Base-by-base conservation (phyloP, 2,113 vertebrate genomes). In the Podilymbus podiceps region DNA sequence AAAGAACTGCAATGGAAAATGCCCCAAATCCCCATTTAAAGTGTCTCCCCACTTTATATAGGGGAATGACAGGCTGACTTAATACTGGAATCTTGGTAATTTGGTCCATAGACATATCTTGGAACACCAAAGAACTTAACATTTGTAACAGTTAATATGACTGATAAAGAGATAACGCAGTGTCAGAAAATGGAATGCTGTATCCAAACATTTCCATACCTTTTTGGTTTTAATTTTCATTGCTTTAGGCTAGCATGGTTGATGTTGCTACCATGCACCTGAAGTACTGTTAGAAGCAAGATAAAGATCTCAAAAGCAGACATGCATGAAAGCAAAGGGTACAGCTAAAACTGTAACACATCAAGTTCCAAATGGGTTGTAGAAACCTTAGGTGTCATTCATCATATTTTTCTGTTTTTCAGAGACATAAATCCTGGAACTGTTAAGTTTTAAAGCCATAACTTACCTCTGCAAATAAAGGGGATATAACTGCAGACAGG, bases 401-500 rank as follows among this genome's bases (percentile, higher is more conserved):
- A 55, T 8, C 2, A 1, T 17, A 30, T 49, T 47, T 66, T 73
- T 56, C 49, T 22, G 0, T 15, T 69, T 60, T 91, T 80, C 38
- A 64, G 25, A 73, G 31, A 58, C 14, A 56, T 12, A 68, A 53
- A 90, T 47, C 19, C n/a, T 35, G 58, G 20, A 94, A 40, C 30
- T 74, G 25, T 16, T 68, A 91, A 8, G 8, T 35, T 90, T 58
- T 33, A 73, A 86, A 87, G 58, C 58, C 21, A 1, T 40, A 93
- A 89, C 92, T 98, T 98, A 99, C 99, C 99, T 99, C 99, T 76
- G 98, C 97, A 98, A 99, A 99, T 91, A 99, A 90, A 53, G 99
- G 99, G 42, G 99, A 98, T 95, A 99, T 99, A 97, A 99, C 98
- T 56, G 99, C 98, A 44, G 99, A 98, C 95, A 99, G 98, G 95